Base-by-base conservation (phyloP, 2,113 vertebrate species). In the Cyanoderma ruficeps region DNA sequence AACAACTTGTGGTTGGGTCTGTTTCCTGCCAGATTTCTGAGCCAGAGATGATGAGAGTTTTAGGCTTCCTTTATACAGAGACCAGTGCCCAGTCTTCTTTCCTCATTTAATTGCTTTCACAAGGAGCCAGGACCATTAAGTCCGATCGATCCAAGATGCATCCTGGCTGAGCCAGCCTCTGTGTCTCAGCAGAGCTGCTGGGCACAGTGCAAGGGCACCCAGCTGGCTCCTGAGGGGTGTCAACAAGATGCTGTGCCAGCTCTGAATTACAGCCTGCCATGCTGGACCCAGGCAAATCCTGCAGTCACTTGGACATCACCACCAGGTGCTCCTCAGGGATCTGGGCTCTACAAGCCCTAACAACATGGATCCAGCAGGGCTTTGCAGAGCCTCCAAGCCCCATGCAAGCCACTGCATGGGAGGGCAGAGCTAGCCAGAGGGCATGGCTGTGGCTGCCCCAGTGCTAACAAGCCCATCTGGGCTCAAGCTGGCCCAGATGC, bases 251-350 rank as follows among this genome's bases (percentile, higher is more conserved):
- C 30, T 64, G 30, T 24, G 55, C 74, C 78, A 81, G 18, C 41
- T 85, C 75, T 67, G 83, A 47, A 61, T 79, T n/a, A 50, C 1
- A 2, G 37, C 30, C 57, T 75, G 83, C 31, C 1, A 1, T 8
- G 52, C 46, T 19, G 24, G 37, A 75, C 24, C 15, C 57, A 46
- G 35, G 28, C 39, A 63, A 55, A 42, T 30, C 47, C 27, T 25
- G 27, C n/a, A 25, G 37, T 21, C 0, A 0, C 20, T 3, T 25
- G 71, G 57, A 50, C 1, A 2, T 25, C 42, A 47, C 44, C 8
- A 8, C 23, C 56, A 75, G 10, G 15, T 39, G 21, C 21, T 87
- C 25, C 60, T 76, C 41, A 14, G 46, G 47, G 68, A 83, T 28
- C 20, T 6, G 6, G 3, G 35, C 27, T 63, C 59, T 79, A n/a